Base-by-base conservation (phyloP, 53 echinoderm and acorn worm species). In the Mesocentrotus franciscanus region DNA sequence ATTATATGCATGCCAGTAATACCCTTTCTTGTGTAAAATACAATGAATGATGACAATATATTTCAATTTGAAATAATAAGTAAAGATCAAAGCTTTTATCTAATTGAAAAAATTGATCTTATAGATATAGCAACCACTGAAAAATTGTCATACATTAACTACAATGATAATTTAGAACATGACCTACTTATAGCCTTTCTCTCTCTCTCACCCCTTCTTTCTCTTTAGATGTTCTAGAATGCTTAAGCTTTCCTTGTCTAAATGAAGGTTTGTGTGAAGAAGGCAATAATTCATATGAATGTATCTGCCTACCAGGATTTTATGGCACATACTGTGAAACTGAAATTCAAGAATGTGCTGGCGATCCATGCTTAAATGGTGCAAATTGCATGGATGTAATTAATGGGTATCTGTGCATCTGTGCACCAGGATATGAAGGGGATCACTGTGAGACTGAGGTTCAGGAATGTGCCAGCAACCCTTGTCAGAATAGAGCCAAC, bases 261-360 rank as follows among this genome's bases (percentile, higher is more conserved):
- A 95, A 97, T 93, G 96, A 97, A 26, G 97, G 6, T 9, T n/a
- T 0, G 24, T 96, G 96, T 29, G 79, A 74, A 32, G 96, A 96
- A 30, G 94, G 39, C 1, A 55, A 90, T 61, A 87, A 94, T 56
- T 83, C 39, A 24, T 96, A 95, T 89, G 34, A n/a, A 26, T 96
- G 96, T 71, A 60, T 56, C 16, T 96, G 96, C 55, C 79, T 66
- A 59, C 95, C 90, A 9, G 97, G 98, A 32, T 98, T 57, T 64
- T 95, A 89, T 76, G 98, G 98, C 58, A 94, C 89, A 62, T 62
- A 60, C 91, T 98, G 98, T 91, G 95, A 95, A 18, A 92, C 74
- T 32, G 96, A 98, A 33, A 96, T 98, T 12, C 93, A 97, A 13
- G 98, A 98, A 34, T 98, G 98, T 75, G 59, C 57, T n/a, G 71